Evolutionary conservation across 2,113 vertebrate species (phyloP).

Genomic region (Narcine bancroftii): DNA sequence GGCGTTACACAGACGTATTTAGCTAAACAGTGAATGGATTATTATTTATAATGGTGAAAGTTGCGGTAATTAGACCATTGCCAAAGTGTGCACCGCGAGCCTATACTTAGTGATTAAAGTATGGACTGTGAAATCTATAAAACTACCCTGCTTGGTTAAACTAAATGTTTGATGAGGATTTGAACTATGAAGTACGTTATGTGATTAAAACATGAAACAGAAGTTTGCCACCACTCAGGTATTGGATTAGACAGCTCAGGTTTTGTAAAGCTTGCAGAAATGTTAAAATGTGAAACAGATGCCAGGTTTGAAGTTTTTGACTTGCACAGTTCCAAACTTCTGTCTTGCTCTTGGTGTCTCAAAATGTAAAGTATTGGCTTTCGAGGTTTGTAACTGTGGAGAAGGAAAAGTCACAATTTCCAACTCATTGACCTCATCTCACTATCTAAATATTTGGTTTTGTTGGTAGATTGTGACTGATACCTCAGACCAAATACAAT

Average conservation of each 20-base stretch:
- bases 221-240: neutral
- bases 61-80: constrained; percentile 8
- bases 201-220: neutral
- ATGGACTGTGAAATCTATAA: constrained; percentile 24
- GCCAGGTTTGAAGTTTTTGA: neutral
- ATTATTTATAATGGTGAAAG: constrained; percentile 16
- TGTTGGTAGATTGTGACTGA: neutral
- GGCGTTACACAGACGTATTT: constrained; percentile 14
- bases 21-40: constrained; percentile 24
- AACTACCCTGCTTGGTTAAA: constrained; percentile 18
- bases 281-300: constrained; percentile 2
- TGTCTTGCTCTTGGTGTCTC: too few species aligned
- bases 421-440: neutral
- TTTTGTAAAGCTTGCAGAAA: neutral
- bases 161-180: neutral
- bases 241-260: neutral
- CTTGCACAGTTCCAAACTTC: neutral
- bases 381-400: neutral
- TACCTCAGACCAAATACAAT: neutral
- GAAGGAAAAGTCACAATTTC: neutral
- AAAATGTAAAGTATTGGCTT: neutral
- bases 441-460: neutral
- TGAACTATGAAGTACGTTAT: constrained; percentile 15
- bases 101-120: constrained; percentile 15
- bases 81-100: neutral